Evolutionary conservation across 2,888 invertebrate genomes (phyloP), one percentile per base, ranked within the genome.

Genomic region (Caenorhabditis plicata): DNA sequence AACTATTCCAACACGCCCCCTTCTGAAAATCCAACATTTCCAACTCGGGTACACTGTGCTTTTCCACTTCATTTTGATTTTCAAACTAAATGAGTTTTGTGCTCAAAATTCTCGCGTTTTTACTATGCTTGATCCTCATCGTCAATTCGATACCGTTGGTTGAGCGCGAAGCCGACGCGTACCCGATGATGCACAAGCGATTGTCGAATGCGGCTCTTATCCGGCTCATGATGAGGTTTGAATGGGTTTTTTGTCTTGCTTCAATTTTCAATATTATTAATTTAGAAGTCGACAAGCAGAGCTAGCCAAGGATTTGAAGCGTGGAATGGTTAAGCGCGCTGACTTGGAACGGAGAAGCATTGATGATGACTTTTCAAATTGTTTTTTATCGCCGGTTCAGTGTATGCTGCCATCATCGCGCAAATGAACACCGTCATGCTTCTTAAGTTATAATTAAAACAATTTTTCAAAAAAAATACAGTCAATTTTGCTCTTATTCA

Each of bases 311-410:
- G 57, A 52, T 41, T 49, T 57, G 46, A 68, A 58, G 44, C 64
- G 62, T 17, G 48, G 54, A 7, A 19, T 41, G n/a, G 52, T 35
- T 22, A 65, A 68, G 40, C 48, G 62, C 31, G 46, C 63, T 7
- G 66, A 69, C 9, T n/a, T 66, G 42, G 64, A 70, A 33, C 46
- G 70, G 41, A 52, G 70, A 19, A 65, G 64, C 46, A 43, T 70
- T 50, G 70, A 70, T 54, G 70, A 67, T 35, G 70, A 70, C 43
- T 67, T 67, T 47, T 62, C 64, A 33, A 71, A 70, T 54, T 72
- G 72, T 51, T 72, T 70, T 65, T 64, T 72, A 9, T 72, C 72
- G 20, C 72, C 72, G 17, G 68, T 72, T 8, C 72, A 72, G 48
- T 72, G 72, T 46, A 70, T 68, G 70, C 31, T 70, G 44, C 68